Evolutionary conservation across 1,140 invertebrate species (phyloP).

Genomic region (Lysiphlebus fabarum): DNA sequence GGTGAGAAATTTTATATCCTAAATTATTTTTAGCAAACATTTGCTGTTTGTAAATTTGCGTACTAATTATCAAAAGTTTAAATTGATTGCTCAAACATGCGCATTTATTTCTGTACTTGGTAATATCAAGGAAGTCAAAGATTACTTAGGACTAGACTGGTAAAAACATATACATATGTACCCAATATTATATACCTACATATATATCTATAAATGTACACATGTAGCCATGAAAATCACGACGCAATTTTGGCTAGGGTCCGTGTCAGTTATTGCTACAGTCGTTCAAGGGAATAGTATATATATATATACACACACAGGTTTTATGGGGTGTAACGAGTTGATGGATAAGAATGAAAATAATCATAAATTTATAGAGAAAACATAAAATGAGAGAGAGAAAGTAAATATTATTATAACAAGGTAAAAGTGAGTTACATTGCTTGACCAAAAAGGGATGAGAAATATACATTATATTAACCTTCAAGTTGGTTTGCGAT

Average conservation of each 20-base stretch:
- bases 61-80: no score
- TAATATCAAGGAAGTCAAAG: no score
- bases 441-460: slow-evolving; percentile 27
- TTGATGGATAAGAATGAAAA: slow-evolving; percentile 20
- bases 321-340: slow-evolving; percentile 50
- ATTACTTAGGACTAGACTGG: no score
- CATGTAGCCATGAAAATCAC: slow-evolving; percentile 28
- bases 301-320: no score
- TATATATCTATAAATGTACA: no score
- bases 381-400: slow-evolving; percentile 4
- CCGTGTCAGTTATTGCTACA: slow-evolving; percentile 44
- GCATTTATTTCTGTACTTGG: no score
- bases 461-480: slow-evolving; percentile 26
- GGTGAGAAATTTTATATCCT: no score
- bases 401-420: slow-evolving; percentile 2
- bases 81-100: no score
- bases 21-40: no score
- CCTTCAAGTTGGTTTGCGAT: slow-evolving; percentile 31
- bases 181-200: no score
- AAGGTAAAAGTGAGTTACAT: not conserved
- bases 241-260: slow-evolving; percentile 31
- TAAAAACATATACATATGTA: no score
- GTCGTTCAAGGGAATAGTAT: slow-evolving; percentile 25
- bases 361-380: not conserved
- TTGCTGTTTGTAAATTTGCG: no score